A percentile compares a stretch with the other conserved stretches of the same genome.
phyloP scores from a whole-genome alignment of 1,140 invertebrate genomes.

The Brachionus rotundiformis region DNA sequence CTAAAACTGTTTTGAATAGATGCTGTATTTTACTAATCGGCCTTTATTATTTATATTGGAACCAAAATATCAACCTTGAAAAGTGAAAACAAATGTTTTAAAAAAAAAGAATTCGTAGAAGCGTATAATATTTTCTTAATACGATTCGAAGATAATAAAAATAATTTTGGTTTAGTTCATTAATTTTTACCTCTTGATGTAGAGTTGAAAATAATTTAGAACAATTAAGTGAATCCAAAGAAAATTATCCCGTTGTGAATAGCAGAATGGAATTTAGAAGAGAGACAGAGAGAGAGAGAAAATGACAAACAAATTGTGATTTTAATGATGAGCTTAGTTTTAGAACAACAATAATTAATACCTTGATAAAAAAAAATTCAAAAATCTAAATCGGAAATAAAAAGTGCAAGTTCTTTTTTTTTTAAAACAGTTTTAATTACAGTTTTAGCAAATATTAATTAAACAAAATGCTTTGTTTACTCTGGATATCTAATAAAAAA shows the following conservation, averaged over 20 bases:
- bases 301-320: conserved; percentile 29
- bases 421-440: conserved; percentile 33
- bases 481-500: conserved; percentile 42
- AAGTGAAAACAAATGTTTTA: conserved; percentile 43
- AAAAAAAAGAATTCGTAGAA: not conserved
- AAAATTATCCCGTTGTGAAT: conserved; percentile 49
- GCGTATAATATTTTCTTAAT: conserved; percentile 38
- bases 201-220: conserved; percentile 1
- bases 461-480: not conserved
- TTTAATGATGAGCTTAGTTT: conserved; percentile 28
- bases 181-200: conserved; percentile 25
- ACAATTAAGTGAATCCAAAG: conserved; percentile 39
- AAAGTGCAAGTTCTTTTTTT: not conserved
- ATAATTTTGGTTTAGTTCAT: not conserved
- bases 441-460: conserved; percentile 21
- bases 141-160: conserved; percentile 21
- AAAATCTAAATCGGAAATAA: not conserved
- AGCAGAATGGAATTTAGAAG: conserved; percentile 24
- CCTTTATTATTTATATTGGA: conserved; percentile 17
- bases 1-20: conserved; percentile 28
- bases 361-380: not conserved
- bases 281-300: too few relatives aligned
- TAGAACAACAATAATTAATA: conserved; percentile 16
- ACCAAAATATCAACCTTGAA: conserved; percentile 43
- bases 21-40: not conserved